Evolutionary conservation across 2,113 vertebrate genomes (phyloP).

Genomic region (Meles meles): DNA sequence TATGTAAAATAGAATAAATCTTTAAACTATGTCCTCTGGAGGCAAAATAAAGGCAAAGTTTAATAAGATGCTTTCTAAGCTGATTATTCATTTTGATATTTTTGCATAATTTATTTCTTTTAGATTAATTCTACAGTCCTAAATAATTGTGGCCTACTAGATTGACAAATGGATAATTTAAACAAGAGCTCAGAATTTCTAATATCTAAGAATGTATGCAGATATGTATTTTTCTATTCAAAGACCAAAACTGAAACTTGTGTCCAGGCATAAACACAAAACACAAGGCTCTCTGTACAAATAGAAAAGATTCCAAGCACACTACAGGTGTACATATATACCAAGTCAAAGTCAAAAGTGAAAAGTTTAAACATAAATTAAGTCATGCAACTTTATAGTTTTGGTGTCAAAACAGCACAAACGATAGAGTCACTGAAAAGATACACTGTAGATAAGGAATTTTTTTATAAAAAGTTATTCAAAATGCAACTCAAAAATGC

Average conservation of each 20-base stretch:
- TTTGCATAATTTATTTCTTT: constrained; percentile 64
- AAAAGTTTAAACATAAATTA: constrained; percentile 26
- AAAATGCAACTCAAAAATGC: constrained; percentile 5
- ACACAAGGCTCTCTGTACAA: background rate
- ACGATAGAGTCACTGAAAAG: background rate
- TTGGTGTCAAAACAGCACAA: constrained; percentile 7
- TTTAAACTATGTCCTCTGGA: constrained; percentile 51
- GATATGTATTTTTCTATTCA: background rate
- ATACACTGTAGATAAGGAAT: background rate
- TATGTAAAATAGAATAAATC: constrained; percentile 54
- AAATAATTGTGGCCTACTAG: constrained; percentile 17
- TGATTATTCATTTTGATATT: constrained; percentile 37
- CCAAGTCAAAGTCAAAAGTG: constrained; percentile 14
- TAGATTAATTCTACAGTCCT: constrained; percentile 42
- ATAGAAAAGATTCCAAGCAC: background rate
- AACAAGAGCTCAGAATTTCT: constrained; percentile 20
- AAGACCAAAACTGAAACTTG: background rate
- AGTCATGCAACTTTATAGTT: background rate
- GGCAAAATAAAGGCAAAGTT: constrained; percentile 54
- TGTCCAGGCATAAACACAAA: constrained; percentile 26
- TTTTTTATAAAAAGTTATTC: background rate
- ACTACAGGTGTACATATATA: background rate
- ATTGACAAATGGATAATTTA: constrained; percentile 41
- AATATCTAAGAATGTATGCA: constrained; percentile 19
- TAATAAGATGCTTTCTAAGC: constrained; percentile 48